Conservation (phyloP, 2,888 invertebrate genomes). For the Eupelmus urozonus region DNA sequence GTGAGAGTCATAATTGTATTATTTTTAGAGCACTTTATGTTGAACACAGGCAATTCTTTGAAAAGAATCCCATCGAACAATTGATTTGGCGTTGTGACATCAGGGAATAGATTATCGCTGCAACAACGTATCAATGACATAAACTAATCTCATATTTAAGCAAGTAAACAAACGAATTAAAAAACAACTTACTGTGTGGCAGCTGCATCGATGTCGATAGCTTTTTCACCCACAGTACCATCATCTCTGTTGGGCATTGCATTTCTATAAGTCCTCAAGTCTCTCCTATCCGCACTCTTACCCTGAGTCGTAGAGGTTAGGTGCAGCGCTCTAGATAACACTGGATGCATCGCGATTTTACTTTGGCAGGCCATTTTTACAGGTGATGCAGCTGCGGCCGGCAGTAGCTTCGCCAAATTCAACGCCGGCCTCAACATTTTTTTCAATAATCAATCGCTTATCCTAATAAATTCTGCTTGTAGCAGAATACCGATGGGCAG, state of each 20-base stretch:
- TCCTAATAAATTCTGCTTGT: background rate
- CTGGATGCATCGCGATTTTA: background rate
- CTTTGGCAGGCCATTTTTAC: background rate
- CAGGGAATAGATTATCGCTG: constrained; percentile 86
- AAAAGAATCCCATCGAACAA: constrained; percentile 88
- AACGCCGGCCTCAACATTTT: constrained; percentile 37
- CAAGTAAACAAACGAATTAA: background rate
- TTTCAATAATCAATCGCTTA: background rate
- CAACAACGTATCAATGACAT: constrained; percentile 5
- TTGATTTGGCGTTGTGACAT: constrained; percentile 83
- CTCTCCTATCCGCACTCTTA: constrained; percentile 31
- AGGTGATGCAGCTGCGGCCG: background rate
- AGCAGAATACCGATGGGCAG: constrained; percentile 12
- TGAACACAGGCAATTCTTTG: constrained; percentile 89
- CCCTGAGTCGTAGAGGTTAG: constrained; percentile 41
- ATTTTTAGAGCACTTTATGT: constrained; percentile 90
- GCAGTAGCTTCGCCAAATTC: constrained; percentile 2
- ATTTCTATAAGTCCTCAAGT: constrained; percentile 51
- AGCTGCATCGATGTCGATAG: constrained; percentile 84
- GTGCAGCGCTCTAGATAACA: constrained; percentile 29
- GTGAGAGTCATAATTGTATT: constrained; percentile 91
- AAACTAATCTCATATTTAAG: background rate
- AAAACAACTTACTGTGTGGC: constrained; percentile 80
- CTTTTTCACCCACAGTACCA: constrained; percentile 87
- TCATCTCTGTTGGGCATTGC: constrained; percentile 81